Evolutionary conservation across 2,113 vertebrate species (phyloP).

Genomic region (Budorcas taxicolor): DNA sequence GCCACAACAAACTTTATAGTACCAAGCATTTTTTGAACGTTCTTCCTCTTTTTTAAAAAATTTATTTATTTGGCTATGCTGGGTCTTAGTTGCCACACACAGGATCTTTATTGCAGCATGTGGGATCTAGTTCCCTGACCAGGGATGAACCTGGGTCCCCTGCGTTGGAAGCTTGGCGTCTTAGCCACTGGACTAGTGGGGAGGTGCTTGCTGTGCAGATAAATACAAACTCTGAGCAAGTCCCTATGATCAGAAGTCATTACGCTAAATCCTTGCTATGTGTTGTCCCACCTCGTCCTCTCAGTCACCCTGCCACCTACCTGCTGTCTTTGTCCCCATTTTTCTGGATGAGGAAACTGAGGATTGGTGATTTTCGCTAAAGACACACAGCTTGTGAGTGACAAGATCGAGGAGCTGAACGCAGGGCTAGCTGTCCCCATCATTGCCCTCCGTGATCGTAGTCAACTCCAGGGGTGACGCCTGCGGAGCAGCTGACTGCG

Average conservation of each 20-base stretch:
- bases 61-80: neutral
- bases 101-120: neutral
- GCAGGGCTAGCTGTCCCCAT: neutral
- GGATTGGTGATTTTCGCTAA: neutral
- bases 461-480: fast-evolving
- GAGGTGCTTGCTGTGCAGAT: neutral
- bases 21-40: neutral
- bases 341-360: neutral
- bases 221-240: neutral
- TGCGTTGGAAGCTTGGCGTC: neutral
- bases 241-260: neutral
- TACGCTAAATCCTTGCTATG: fast-evolving
- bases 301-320: neutral
- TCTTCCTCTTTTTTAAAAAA: neutral
- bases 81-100: neutral
- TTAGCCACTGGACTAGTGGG: neutral
- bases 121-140: neutral
- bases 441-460: fast-evolving
- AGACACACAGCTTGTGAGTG: neutral
- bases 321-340: neutral
- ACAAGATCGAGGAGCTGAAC: neutral
- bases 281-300: neutral
- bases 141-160: neutral
- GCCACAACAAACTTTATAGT: neutral
- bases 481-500: fast-evolving